phyloP scores from a whole-genome alignment of 2,113 vertebrate species.

The Salminus brasiliensis region DNA sequence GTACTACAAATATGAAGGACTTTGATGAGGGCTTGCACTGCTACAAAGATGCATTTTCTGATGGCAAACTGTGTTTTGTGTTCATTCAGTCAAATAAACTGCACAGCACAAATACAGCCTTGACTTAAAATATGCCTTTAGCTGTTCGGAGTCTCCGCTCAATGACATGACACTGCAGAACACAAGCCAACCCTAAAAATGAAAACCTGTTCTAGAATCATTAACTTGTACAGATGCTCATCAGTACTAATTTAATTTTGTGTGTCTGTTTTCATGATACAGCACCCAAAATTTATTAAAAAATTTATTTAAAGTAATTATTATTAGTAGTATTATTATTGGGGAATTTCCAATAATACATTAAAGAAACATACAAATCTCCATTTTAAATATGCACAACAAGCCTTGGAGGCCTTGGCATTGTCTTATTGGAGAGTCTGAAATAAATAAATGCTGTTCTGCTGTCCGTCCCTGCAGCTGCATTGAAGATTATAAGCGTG shows the following conservation, averaged over 20 bases:
- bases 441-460: not conserved
- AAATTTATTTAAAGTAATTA: not conserved
- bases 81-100: conserved; percentile 45
- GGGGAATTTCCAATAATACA: too few relatives aligned
- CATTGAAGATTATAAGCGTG: conserved; percentile 96
- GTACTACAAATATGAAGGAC: conserved; percentile 59
- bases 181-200: not conserved
- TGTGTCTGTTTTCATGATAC: not conserved
- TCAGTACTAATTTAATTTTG: not conserved
- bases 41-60: conserved; percentile 43
- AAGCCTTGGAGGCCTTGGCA: not conserved
- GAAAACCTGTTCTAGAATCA: not conserved
- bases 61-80: conserved; percentile 39
- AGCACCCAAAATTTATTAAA: not conserved
- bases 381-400: not conserved
- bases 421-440: not conserved
- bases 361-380: not conserved
- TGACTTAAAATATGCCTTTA: not conserved
- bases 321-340: not conserved
- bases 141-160: not conserved
- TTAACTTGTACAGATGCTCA: not conserved
- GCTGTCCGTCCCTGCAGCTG: conserved; percentile 74
- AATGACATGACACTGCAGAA: not conserved
- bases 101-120: not conserved
- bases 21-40: conserved; percentile 35